These are phyloP conservation scores for Philypnodon macrostomus DNA, from an alignment of 2,797 vertebrate species.

Conservation along the genomic window DNA sequence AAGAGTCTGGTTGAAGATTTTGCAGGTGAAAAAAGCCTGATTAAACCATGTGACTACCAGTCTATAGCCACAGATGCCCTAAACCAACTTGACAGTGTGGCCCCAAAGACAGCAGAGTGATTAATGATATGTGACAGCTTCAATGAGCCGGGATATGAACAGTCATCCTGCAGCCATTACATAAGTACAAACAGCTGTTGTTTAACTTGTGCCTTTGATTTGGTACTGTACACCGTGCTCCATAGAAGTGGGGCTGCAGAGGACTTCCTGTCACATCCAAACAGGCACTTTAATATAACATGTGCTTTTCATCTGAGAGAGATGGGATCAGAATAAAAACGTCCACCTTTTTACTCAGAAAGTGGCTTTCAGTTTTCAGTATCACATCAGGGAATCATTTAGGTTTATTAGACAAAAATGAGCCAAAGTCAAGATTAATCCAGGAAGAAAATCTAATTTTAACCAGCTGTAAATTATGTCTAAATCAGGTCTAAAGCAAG, in stretches of 20 bases:
- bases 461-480: too few species aligned
- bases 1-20: conserved; percentile 15
- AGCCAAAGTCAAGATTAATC: too few species aligned
- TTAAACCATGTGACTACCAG: conserved; percentile 40
- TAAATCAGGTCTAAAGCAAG: too few species aligned
- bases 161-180: conserved; percentile 78
- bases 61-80: conserved; percentile 49
- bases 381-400: too few species aligned
- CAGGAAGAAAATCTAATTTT: too few species aligned
- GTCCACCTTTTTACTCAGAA: conserved; percentile 26
- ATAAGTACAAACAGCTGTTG: conserved; percentile 81
- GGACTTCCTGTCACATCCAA: conserved; percentile 42
- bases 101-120: conserved; percentile 66
- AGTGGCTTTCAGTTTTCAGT: neutral
- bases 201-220: conserved; percentile 60
- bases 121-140: conserved; percentile 79
- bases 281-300: conserved; percentile 28
- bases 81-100: conserved; percentile 69
- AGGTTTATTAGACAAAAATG: too few species aligned
- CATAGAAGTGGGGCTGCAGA: conserved; percentile 31
- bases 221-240: conserved; percentile 52
- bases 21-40: conserved; percentile 35
- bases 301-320: conserved; percentile 26
- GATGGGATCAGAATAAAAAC: conserved; percentile 12
- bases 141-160: conserved; percentile 75